Evolutionary conservation across 2,113 vertebrate genomes (phyloP), one percentile per base, ranked within the genome.

Genomic region (Myotis yumanensis): DNA sequence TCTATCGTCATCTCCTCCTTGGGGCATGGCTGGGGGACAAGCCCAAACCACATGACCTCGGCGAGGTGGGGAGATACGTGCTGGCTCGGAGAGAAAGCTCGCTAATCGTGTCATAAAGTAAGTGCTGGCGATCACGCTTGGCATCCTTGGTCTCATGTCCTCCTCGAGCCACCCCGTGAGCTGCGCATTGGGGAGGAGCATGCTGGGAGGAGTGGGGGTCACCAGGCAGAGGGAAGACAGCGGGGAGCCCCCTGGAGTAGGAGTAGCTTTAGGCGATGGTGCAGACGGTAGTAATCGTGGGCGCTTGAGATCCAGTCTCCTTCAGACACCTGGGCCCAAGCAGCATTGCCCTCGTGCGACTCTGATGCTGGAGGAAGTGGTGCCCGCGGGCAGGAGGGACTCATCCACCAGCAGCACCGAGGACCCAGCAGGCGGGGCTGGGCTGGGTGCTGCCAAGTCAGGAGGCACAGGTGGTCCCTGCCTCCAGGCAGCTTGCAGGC

Each of bases 331-430:
- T 11, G 40, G 22, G n/a, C 59, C 18, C 22, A 7, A 22, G 43
- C 59, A 28, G 32, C 5, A 0, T 7, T 3, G 32, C 7, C 1
- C 4, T 4, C 7, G 2, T 22, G 75, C 0, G 0, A 25, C 72
- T 43, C 83, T 32, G 32, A 59, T 20, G 17, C n/a, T 22, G 52
- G 40, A 66, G 75, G 37, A 37, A 30, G 15, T 37, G 11, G 11
- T 25, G 57, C 57, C 54, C 0, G 0, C 30, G 4, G 0, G 54
- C 30, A 40, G 40, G 40, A 40, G 40, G 40, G 40, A 40, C 37
- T 40, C 40, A 40, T 40, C 40, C 40, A 40, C 40, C 40, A 40
- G 40, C 40, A 40, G 40, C 52, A 35, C 2, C 22, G 84, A 48
- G 64, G 66, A 7, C 69, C 11, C 7, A 0, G 32, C 22, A 28